These are phyloP conservation scores for Zygaena filipendulae DNA, from an alignment of 2,888 invertebrate species.

Conservation along the genomic window DNA sequence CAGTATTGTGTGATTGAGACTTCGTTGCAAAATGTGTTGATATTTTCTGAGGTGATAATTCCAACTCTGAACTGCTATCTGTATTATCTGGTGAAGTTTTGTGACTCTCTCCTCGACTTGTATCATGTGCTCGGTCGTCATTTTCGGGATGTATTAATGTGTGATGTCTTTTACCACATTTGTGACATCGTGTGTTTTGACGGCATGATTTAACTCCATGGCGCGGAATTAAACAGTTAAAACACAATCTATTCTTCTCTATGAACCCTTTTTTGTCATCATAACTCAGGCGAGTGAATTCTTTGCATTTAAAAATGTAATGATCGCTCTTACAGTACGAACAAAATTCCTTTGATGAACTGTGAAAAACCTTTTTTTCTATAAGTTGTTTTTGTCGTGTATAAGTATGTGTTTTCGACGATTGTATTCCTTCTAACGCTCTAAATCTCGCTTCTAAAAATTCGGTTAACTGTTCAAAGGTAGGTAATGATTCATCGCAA, in stretches of 20 bases:
- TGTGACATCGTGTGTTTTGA: slow-evolving; percentile 14
- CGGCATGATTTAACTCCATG: no score
- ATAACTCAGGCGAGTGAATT: slow-evolving; percentile 8
- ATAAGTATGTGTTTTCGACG: no score
- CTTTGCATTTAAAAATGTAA: slow-evolving; percentile 15
- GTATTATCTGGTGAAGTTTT: no score
- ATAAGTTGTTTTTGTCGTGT: slow-evolving; percentile 1
- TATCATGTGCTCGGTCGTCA: no score
- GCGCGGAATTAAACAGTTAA: slow-evolving; percentile 14
- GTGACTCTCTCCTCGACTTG: no score
- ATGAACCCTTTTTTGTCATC: slow-evolving; percentile 13
- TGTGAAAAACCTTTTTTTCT: slow-evolving; percentile 5
- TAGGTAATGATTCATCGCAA: no score
- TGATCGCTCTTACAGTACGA: slow-evolving; percentile 12
- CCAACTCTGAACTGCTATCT: no score
- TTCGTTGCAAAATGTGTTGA: no score
- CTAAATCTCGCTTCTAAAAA: slow-evolving; percentile 15
- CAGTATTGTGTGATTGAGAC: slow-evolving; percentile 7
- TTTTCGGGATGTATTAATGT: slow-evolving; percentile 11
- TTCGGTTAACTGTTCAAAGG: slow-evolving; percentile 4
- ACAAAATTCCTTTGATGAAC: slow-evolving; percentile 9
- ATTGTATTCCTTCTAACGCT: slow-evolving; percentile 11
- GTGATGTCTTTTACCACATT: slow-evolving; percentile 16
- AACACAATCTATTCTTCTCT: slow-evolving; percentile 14
- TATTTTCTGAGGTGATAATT: no score